A percentile compares a stretch with the other conserved stretches of the same genome.
Evolutionary conservation across 2,797 vertebrate genomes (phyloP).

Genomic region (Enteromius trimaculatus): DNA sequence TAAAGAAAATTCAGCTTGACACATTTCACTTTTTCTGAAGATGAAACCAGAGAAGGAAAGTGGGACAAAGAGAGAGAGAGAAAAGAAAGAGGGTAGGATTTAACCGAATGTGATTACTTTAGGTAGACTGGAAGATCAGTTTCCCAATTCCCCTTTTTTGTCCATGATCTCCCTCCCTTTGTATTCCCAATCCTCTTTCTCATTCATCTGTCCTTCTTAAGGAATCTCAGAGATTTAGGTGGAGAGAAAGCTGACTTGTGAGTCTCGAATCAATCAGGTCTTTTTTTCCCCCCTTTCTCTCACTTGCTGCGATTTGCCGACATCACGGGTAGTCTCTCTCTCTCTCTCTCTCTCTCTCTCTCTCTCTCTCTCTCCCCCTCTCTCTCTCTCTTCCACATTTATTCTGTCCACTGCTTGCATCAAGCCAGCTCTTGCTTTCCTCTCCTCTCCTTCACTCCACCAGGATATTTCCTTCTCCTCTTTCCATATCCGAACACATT

Average conservation of each 20-base stretch:
- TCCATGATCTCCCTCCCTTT: slow-evolving; percentile 11
- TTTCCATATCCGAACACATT: slow-evolving; percentile 22
- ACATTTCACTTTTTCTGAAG: not conserved
- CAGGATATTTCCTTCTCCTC: slow-evolving; percentile 56
- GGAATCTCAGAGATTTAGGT: slow-evolving; percentile 36
- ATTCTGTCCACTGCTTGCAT: slow-evolving; percentile 69
- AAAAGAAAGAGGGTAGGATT: slow-evolving; percentile 1
- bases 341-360: slow-evolving; percentile 49
- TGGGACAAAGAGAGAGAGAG: slow-evolving; percentile 22
- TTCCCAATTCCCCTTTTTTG: not conserved
- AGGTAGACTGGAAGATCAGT: not conserved
- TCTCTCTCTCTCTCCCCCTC: slow-evolving; percentile 43
- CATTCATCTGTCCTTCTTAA: slow-evolving; percentile 25
- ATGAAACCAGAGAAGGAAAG: not conserved
- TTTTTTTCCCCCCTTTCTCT: slow-evolving; percentile 54
- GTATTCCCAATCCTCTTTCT: not conserved
- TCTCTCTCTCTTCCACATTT: slow-evolving; percentile 64
- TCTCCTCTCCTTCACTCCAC: slow-evolving; percentile 56
- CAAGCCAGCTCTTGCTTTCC: slow-evolving; percentile 54
- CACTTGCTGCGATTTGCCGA: slow-evolving; percentile 60
- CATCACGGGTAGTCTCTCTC: slow-evolving; percentile 60
- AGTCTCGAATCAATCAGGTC: slow-evolving; percentile 62
- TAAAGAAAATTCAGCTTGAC: not conserved
- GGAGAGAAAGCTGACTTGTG: slow-evolving; percentile 59
- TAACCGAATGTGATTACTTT: slow-evolving; percentile 11